Evolutionary conservation across 2,888 invertebrate genomes (phyloP).

Genomic region (Hermaeophaga mercurialis): DNA sequence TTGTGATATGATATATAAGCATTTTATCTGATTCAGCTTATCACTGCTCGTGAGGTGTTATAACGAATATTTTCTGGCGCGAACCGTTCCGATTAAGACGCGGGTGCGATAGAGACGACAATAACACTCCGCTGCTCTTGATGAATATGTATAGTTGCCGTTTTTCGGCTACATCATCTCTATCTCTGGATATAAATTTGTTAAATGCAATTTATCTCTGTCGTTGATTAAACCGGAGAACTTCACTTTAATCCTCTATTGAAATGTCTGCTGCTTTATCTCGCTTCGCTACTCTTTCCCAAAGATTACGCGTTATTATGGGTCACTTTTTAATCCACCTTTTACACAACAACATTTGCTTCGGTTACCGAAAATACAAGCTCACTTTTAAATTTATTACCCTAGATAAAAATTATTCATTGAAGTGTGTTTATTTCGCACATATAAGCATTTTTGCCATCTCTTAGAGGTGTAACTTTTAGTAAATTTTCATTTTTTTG

Average conservation of each 20-base stretch:
- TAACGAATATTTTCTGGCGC: conserved; percentile 43
- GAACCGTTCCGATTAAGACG: conserved; percentile 31
- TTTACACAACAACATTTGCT: neutral
- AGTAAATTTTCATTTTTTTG: no score
- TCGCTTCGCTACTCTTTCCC: no score
- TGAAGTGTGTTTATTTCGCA: no score
- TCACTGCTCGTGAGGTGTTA: conserved; percentile 49
- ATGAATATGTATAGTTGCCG: conserved; percentile 39
- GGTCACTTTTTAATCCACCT: conserved; percentile 5
- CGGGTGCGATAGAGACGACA: conserved; percentile 37
- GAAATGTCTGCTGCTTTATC: conserved; percentile 20
- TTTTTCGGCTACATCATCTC: conserved; percentile 24
- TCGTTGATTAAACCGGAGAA: conserved; percentile 39
- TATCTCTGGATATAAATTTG: conserved; percentile 39
- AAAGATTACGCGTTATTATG: conserved; percentile 15
- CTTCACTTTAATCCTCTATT: conserved; percentile 37
- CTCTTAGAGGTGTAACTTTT: no score
- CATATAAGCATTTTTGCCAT: no score
- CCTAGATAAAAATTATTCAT: no score
- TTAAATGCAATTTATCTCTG: conserved; percentile 45
- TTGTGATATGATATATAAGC: conserved; percentile 58
- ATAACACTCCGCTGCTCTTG: conserved; percentile 33
- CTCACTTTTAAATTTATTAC: no score
- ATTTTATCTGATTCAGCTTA: conserved; percentile 48
- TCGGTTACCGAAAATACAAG: neutral